Base-by-base conservation (phyloP, 2,113 vertebrate species). In the Bettongia penicillata region DNA sequence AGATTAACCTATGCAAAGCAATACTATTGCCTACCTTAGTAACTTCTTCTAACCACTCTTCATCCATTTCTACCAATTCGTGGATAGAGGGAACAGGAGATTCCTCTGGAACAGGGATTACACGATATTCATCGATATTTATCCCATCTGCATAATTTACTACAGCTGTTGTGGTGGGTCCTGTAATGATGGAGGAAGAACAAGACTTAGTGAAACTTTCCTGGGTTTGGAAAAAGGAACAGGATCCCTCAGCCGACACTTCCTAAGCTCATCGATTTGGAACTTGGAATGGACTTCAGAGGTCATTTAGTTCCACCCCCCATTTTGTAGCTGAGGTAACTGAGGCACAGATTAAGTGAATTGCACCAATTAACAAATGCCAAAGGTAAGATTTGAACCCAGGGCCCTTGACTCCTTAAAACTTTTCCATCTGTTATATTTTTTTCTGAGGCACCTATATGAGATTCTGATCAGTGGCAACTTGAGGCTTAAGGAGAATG, bases 31-130 rank as follows among this genome's bases (percentile, higher is more conserved):
- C 7, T 84, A 84, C 68, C 68, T 43, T 84, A 84, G 68, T 22
- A 22, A 23, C 12, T 7, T 84, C 19, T 84, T 84, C 7, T 43
- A 84, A 2, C 68, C 68, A 84, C 19, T 23, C 19, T 43, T 84
- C 19, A 43, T 84, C 68, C 19, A 84, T 8, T 43, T 0, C 37
- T 19, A 84, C 37, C 37, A 84, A 8, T 2, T 43, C n/a, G 0
- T 43, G 16, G 68, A 23, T 0, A 84, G n/a, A 23, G 5, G 68
- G 0, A 12, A 68, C 11, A 43, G 37, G 16, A 84, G 68, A 84
- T 8, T 0, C 16, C 1, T 84, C 7, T 43, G n/a, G n/a, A 43
- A 0, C 0, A 0, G 7, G 7, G 16, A 8, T 43, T 84, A 84
- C 23, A 43, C 1, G 37, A 23, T 43, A 84, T 0, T 43, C 6